phyloP scores from a whole-genome alignment of 1,140 invertebrate species.

The Eumaeus atala region DNA sequence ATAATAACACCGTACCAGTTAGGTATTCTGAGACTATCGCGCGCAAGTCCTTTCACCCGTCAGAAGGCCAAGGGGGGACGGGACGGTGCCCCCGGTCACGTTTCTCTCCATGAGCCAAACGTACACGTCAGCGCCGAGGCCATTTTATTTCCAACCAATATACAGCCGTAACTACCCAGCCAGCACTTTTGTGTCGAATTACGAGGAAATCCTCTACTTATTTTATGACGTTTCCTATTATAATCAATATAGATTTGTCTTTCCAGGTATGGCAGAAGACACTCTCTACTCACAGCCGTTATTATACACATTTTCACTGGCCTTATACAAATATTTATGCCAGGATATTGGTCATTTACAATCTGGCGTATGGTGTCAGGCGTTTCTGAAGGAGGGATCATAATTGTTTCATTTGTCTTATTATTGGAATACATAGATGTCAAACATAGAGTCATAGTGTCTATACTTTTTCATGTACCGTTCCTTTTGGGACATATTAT shows the following conservation, averaged over 20 bases:
- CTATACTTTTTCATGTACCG: slow-evolving; percentile 76
- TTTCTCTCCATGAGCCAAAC: no score
- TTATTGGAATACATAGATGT: slow-evolving; percentile 69
- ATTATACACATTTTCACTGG: slow-evolving; percentile 76
- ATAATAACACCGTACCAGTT: no score
- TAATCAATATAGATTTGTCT: background rate
- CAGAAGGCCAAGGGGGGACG: no score
- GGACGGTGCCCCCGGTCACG: no score
- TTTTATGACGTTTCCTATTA: slow-evolving; percentile 5
- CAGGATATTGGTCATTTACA: slow-evolving; percentile 78
- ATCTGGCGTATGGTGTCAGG: slow-evolving; percentile 77
- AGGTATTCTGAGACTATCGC: no score
- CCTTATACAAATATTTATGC: slow-evolving; percentile 75
- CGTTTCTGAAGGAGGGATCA: slow-evolving; percentile 76
- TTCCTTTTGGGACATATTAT: slow-evolving; percentile 74
- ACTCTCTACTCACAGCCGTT: slow-evolving; percentile 74
- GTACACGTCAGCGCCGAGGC: no score
- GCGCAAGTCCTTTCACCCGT: no score
- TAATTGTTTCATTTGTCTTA: slow-evolving; percentile 76
- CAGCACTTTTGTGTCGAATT: no score
- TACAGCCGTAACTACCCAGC: no score
- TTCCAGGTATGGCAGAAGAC: slow-evolving; percentile 77
- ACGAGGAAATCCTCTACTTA: background rate
- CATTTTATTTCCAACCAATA: no score
- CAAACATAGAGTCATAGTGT: slow-evolving; percentile 75